A percentile compares a stretch with the other conserved stretches of the same genome.
These are phyloP conservation scores for Drosophila rhopaloa DNA, from an alignment of 1,140 invertebrate genomes.

Conservation along the genomic window DNA sequence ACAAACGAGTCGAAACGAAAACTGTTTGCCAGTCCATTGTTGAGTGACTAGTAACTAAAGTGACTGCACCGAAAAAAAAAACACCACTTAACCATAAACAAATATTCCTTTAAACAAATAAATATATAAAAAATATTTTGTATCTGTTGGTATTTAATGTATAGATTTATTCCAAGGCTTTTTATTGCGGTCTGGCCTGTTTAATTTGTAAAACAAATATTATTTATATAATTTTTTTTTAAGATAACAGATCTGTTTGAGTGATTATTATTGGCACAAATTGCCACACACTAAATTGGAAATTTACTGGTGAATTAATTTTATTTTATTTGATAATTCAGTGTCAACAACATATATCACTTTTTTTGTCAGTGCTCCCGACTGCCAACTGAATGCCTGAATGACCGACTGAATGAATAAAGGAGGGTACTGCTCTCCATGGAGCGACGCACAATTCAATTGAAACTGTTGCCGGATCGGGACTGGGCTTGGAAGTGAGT, in stretches of 20 bases:
- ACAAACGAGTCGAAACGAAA: conserved; percentile 42
- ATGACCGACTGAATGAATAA: conserved; percentile 26
- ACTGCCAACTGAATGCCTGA: conserved; percentile 11
- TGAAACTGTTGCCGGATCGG: conserved; percentile 52
- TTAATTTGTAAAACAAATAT: no score
- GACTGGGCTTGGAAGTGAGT: conserved; percentile 12
- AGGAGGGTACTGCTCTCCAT: conserved; percentile 19
- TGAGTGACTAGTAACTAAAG: conserved; percentile 36
- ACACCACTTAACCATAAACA: not conserved
- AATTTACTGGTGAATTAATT: not conserved
- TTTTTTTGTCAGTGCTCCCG: conserved; percentile 16
- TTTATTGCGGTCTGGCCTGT: no score
- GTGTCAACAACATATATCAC: not conserved
- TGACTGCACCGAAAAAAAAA: conserved; percentile 15
- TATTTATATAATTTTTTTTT: no score
- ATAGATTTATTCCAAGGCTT: no score
- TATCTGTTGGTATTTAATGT: no score
- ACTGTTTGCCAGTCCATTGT: conserved; percentile 35
- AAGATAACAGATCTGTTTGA: no score
- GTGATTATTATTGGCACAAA: no score
- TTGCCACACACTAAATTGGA: no score
- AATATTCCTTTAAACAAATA: no score
- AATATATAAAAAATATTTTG: no score
- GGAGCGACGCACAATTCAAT: conserved; percentile 57
- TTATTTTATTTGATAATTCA: not conserved